Conservation (phyloP, 2,113 vertebrate species). For the Pyxicephalus adspersus region DNA sequence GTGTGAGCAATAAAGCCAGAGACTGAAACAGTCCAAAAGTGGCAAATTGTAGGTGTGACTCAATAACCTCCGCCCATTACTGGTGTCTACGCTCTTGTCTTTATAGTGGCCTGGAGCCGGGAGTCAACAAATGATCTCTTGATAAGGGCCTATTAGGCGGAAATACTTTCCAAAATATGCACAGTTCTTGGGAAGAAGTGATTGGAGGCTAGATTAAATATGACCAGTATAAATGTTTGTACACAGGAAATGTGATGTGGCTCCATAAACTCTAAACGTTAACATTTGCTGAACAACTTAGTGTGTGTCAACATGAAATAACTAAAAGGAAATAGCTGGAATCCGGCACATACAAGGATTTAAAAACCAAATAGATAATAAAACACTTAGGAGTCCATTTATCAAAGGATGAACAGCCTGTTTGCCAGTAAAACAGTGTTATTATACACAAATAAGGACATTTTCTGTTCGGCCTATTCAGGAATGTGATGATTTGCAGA, state of each 20-base stretch:
- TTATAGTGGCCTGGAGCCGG: constrained; percentile 44
- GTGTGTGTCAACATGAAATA: neutral
- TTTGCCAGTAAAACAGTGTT: too few relatives aligned
- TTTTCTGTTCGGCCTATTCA: too few relatives aligned
- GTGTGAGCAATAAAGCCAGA: constrained; percentile 13
- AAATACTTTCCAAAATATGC: constrained; percentile 32
- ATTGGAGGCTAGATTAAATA: constrained; percentile 33
- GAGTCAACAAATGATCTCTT: constrained; percentile 31
- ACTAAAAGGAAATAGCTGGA: neutral
- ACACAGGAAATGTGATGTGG: constrained; percentile 36
- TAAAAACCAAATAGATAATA: too few relatives aligned
- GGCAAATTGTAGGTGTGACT: constrained; percentile 36
- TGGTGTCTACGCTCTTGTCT: constrained; percentile 30
- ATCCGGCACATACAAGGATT: neutral
- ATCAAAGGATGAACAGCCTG: too few relatives aligned
- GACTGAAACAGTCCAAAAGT: constrained; percentile 6
- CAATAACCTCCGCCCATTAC: constrained; percentile 25
- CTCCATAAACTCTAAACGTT: constrained; percentile 15
- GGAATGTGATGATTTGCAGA: too few relatives aligned
- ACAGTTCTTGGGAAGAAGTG: constrained; percentile 2
- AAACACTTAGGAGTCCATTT: too few relatives aligned
- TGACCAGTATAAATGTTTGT: constrained; percentile 9
- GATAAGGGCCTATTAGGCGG: constrained; percentile 43
- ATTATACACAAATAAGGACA: too few relatives aligned
- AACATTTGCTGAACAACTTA: neutral